These are phyloP conservation scores for Bursaphelenchus mucronatus DNA, from an alignment of 1,140 invertebrate species.

Conservation along the genomic window DNA sequence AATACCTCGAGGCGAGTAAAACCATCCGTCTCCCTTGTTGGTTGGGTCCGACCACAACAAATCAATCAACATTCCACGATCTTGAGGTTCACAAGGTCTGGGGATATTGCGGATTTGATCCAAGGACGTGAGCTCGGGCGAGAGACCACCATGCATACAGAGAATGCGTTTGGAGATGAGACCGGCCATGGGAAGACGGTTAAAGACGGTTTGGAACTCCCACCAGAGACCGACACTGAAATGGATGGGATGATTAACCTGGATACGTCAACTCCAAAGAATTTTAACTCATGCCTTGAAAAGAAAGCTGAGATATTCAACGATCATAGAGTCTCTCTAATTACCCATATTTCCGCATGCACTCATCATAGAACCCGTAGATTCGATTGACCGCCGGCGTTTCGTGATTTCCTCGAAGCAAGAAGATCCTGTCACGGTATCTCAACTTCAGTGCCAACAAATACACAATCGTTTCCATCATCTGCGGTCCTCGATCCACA, in stretches of 20 bases:
- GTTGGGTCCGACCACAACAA: conserved; percentile 49
- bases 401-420: conserved; percentile 69
- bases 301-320: too few species aligned
- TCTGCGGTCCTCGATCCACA: conserved; percentile 35
- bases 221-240: conserved; percentile 42
- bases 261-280: neutral
- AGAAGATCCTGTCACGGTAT: conserved; percentile 69
- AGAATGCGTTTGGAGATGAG: conserved; percentile 42
- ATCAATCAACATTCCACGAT: conserved; percentile 45
- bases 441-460: conserved; percentile 65
- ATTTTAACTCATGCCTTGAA: too few species aligned
- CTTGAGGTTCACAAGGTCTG: conserved; percentile 44
- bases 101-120: conserved; percentile 40
- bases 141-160: conserved; percentile 44
- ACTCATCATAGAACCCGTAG: conserved; percentile 66
- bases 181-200: conserved; percentile 40
- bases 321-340: neutral
- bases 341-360: conserved; percentile 30
- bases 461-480: conserved; percentile 67
- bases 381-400: conserved; percentile 68
- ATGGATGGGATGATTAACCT: neutral
- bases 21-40: conserved; percentile 47
- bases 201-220: conserved; percentile 48
- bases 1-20: conserved; percentile 41
- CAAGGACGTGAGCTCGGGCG: conserved; percentile 32